Evolutionary conservation across 2,888 invertebrate species (phyloP), one percentile per base, ranked within the genome.

Genomic region (Chymomyza fuscimana): DNA sequence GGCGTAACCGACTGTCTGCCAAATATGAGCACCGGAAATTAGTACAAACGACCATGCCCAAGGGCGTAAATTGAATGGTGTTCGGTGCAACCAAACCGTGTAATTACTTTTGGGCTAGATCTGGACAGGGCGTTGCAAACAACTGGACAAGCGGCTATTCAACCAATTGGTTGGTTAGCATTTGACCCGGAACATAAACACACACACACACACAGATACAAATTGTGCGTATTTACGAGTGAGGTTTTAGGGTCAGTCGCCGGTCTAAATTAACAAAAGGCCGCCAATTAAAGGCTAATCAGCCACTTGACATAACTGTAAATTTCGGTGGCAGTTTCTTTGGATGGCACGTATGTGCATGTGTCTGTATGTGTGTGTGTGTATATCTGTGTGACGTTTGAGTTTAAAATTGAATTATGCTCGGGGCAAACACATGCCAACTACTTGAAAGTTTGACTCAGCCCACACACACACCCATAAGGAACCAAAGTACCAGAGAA

Each of bases 11-110:
- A 73, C 76, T 56, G 81, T 88, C 87, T 85, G 79, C 79, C 87
- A 77, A 88, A 85, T 85, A 85, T 85, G 82, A 85, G 77, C 79
- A 87, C 83, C 85, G 85, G 85, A 85, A 85, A 85, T 85, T 85
- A 85, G 83, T 76, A 79, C 80, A 85, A 74, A 74, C 74, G 67
- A 60, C 67, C 70, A 64, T 69, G 64, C 74, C 74, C 74, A 29
- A 10, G 69, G 68, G 51, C 70, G 60, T 52, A 80, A 86, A 82
- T 85, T 77, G 85, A 86, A 81, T 82, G 82, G 59, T 52, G 69
- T 58, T 22, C 51, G 5, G 16, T 56, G 67, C 71, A 73, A 73
- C 62, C 78, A 74, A 74, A 67, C 77, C 77, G 79, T 80, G 75
- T 85, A 85, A 87, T 85, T 88, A 87, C 86, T 77, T 80, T 77